These are phyloP conservation scores for Drosophila tsacasi DNA, from an alignment of 1,140 invertebrate genomes.

Conservation along the genomic window DNA sequence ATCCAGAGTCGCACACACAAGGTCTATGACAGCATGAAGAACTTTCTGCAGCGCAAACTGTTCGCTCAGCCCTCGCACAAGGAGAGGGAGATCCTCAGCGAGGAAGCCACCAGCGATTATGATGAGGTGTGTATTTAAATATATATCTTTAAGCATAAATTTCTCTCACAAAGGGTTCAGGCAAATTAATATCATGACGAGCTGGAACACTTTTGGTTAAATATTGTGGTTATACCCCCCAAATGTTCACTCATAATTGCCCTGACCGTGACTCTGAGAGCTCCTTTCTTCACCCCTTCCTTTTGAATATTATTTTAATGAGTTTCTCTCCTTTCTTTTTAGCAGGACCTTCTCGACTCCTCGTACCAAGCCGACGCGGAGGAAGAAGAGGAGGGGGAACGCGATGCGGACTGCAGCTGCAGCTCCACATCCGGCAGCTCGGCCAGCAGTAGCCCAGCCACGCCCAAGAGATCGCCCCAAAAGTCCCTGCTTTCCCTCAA, in stretches of 20 bases:
- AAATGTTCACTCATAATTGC: slow-evolving; percentile 16
- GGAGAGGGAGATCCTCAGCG: slow-evolving; percentile 38
- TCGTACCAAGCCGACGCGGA: slow-evolving; percentile 80
- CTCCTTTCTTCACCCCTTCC: not conserved
- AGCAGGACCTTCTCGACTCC: slow-evolving; percentile 81
- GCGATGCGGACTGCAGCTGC: slow-evolving; percentile 67
- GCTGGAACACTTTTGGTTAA: slow-evolving; percentile 2
- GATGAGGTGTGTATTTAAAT: slow-evolving; percentile 72
- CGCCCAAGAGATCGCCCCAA: slow-evolving; percentile 68
- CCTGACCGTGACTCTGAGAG: not conserved
- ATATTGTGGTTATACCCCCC: slow-evolving; percentile 14
- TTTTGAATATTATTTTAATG: slow-evolving; percentile 23
- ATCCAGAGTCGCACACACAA: slow-evolving; percentile 74
- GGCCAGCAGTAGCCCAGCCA: slow-evolving; percentile 22
- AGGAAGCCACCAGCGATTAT: slow-evolving; percentile 75
- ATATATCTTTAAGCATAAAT: not conserved
- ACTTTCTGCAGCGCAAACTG: slow-evolving; percentile 77
- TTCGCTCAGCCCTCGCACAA: slow-evolving; percentile 68
- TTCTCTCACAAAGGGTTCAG: not conserved
- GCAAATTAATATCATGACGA: slow-evolving; percentile 5
- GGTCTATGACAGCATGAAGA: slow-evolving; percentile 81
- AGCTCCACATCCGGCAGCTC: slow-evolving; percentile 41
- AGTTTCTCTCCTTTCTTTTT: not conserved
- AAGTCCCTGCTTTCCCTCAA: slow-evolving; percentile 78
- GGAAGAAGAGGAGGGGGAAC: slow-evolving; percentile 68